Conservation (phyloP, 2,797 vertebrate genomes). For the Phalanger gymnotis region DNA sequence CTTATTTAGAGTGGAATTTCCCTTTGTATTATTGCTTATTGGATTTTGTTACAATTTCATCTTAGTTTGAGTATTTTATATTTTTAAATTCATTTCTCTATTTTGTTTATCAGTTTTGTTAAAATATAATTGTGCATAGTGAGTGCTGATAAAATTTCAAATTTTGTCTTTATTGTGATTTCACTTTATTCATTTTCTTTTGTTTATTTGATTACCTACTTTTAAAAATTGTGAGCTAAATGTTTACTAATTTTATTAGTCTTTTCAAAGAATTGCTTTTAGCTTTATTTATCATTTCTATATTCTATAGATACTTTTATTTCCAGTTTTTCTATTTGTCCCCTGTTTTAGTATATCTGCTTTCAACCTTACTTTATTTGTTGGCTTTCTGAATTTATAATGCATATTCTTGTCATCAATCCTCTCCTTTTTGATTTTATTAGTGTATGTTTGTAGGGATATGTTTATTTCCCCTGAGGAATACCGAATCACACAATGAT, state of each 20-base stretch:
- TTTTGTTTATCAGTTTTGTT: neutral
- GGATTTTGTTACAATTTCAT: neutral
- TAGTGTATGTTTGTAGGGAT: neutral
- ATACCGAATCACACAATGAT: no score
- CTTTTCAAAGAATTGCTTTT: neutral
- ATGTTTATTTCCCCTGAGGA: neutral
- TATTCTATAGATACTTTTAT: conserved; percentile 11
- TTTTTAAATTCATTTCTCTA: neutral
- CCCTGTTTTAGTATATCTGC: conserved; percentile 3
- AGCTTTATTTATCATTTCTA: neutral
- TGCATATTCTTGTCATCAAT: neutral
- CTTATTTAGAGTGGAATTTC: neutral
- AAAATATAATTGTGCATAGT: neutral
- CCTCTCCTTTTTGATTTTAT: neutral
- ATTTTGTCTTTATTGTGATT: neutral
- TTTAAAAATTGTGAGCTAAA: neutral
- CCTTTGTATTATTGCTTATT: neutral
- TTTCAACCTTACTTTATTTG: conserved; percentile 13
- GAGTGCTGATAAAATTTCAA: neutral
- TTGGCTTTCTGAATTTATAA: neutral
- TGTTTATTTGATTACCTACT: neutral
- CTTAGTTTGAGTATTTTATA: neutral
- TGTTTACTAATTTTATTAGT: neutral
- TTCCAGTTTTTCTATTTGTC: conserved; percentile 23
- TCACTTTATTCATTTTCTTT: neutral